Evolutionary conservation across 2,797 vertebrate genomes (phyloP).

Genomic region (Champsocephalus gunnari): DNA sequence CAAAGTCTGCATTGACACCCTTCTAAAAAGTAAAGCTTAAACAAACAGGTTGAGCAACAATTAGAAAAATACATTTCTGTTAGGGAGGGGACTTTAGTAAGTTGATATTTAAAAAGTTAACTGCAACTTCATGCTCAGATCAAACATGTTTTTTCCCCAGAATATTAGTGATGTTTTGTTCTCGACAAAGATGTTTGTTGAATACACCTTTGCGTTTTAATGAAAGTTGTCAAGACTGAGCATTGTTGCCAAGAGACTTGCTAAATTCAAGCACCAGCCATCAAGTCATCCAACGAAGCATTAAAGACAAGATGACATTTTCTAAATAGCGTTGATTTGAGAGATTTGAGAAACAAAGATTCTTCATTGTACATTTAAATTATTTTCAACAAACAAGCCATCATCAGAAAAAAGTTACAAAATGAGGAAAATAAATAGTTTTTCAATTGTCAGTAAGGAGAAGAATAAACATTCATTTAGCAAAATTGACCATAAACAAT

Average conservation of each 20-base stretch:
- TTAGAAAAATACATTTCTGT: not conserved
- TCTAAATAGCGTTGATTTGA: slow-evolving; percentile 49
- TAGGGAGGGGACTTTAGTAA: too few relatives aligned
- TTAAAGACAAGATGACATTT: slow-evolving; percentile 71
- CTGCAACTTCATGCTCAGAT: not conserved
- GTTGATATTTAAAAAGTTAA: not conserved
- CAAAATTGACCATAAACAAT: slow-evolving; percentile 76
- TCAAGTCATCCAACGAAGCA: slow-evolving; percentile 72
- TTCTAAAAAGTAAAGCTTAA: not conserved
- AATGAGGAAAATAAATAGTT: slow-evolving; percentile 61
- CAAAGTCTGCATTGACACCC: not conserved
- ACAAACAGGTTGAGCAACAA: not conserved
- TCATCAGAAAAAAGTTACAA: slow-evolving; percentile 42
- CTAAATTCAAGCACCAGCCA: slow-evolving; percentile 45
- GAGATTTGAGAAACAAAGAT: slow-evolving; percentile 62
- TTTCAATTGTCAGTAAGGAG: slow-evolving; percentile 64
- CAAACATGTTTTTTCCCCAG: not conserved
- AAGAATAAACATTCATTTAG: slow-evolving; percentile 72
- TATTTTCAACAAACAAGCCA: slow-evolving; percentile 54
- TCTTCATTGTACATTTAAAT: slow-evolving; percentile 68
- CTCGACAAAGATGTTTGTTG: slow-evolving; percentile 17
- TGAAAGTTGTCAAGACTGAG: slow-evolving; percentile 32
- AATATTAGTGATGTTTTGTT: slow-evolving; percentile 7
- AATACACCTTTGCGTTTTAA: slow-evolving; percentile 25
- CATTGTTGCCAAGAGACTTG: slow-evolving; percentile 23